phyloP scores from a whole-genome alignment of 2,888 invertebrate genomes.

The Monoplex corrugatus region DNA sequence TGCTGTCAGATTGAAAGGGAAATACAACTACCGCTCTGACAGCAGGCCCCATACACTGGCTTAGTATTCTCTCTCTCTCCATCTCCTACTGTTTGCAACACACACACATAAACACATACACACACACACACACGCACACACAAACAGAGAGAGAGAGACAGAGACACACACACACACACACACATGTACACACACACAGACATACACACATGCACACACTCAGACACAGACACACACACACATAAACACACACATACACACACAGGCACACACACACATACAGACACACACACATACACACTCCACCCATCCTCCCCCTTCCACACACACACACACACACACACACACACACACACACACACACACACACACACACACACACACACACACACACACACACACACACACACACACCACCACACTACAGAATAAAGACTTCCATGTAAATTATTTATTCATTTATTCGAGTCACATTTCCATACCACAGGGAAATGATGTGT shows the following conservation, averaged over 20 bases:
- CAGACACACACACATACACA: not conserved
- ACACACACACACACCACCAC: not conserved
- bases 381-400: not conserved
- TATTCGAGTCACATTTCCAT: too few species aligned
- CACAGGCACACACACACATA: not conserved
- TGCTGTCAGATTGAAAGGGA: too few species aligned
- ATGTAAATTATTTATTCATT: too few species aligned
- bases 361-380: not conserved
- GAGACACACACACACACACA: not conserved
- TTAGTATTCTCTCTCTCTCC: not conserved
- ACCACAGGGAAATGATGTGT: too few species aligned
- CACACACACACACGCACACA: not conserved
- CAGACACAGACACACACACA: not conserved
- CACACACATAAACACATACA: not conserved
- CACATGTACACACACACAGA: not conserved
- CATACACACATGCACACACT: not conserved
- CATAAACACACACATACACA: not conserved
- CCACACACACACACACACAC: too few species aligned
- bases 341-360: not conserved
- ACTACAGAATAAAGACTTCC: too few species aligned
- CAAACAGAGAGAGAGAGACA: not conserved
- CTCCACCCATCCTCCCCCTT: too few species aligned
- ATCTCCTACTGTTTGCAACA: not conserved
- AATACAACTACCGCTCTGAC: too few species aligned
- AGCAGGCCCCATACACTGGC: too few species aligned